Evolutionary conservation across 2,113 vertebrate species (phyloP), one percentile per base, ranked within the genome.

Genomic region (Ellobius talpinus): DNA sequence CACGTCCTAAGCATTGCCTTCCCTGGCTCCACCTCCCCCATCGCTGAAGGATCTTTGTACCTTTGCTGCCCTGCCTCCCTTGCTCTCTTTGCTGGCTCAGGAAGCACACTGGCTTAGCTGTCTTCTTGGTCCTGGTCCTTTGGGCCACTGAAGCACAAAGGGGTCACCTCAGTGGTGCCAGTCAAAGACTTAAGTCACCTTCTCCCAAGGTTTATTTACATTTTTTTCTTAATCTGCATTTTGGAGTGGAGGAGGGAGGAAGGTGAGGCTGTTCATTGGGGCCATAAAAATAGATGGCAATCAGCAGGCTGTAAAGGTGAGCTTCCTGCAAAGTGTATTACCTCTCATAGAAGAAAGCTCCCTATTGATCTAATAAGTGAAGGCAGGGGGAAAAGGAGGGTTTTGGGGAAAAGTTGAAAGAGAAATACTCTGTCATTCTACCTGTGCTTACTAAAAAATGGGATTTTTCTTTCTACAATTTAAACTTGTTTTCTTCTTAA

Each of bases 121-220:
- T 97, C 97, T 98, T 98, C 96, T 98, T 96, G 65, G 90, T 16
- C 91, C 97, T 79, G 74, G 92, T 16, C 90, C 96, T 79, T 97
- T 95, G 96, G 96, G 95, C 98, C 97, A 36, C 82, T 88, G 94
- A 96, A 98, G 96, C 97, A 98, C 42, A n/a, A 90, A 98, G 93
- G 97, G 92, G 94, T 97, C 66, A 33, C 91, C 78, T 95, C 36
- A 65, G 29, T 96, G 70, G 96, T 98, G 97, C 97, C 97, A 96
- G 97, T 97, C 97, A 98, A 96, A 98, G 98, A 96, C 96, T 95
- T 89, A 85, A 98, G 97, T 96, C 96, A 95, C 96, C 97, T 97
- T 97, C 96, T 70, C 11, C 97, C 79, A 96, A 24, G 85, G 96
- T 93, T 93, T 97, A 90, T 94, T 88, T 74, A 78, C 36, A 1